Conservation (phyloP, 2,113 vertebrate genomes). For the Cryptomyrus ogoouensis region DNA sequence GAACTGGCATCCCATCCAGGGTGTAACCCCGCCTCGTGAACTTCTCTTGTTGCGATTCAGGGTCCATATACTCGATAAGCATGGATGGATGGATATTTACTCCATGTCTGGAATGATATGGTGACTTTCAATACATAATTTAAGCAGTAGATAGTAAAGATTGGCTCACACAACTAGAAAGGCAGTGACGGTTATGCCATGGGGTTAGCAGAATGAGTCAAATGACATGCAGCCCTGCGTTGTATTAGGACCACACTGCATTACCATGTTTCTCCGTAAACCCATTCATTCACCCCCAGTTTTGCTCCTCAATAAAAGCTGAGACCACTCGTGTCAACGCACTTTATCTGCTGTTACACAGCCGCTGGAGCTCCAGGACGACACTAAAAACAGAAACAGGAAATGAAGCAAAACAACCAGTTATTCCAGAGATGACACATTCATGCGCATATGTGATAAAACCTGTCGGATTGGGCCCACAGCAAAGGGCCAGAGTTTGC, state of each 20-base stretch:
- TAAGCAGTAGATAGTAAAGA: neutral
- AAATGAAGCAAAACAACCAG: neutral
- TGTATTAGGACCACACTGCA: neutral
- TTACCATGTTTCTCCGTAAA: neutral
- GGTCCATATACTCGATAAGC: neutral
- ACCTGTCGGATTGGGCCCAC: neutral
- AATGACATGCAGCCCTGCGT: neutral
- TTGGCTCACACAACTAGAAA: neutral
- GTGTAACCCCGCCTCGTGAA: neutral
- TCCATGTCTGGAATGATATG: neutral
- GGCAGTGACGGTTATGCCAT: neutral
- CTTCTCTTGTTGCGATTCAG: neutral
- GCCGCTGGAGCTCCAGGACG: neutral
- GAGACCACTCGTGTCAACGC: neutral
- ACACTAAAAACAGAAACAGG: neutral
- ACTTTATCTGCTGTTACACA: neutral
- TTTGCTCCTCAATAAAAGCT: neutral
- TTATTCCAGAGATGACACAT: neutral
- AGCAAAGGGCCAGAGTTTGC: neutral
- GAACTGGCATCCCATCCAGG: neutral
- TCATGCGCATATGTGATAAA: neutral
- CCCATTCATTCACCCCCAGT: neutral
- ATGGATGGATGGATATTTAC: neutral
- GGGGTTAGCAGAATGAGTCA: neutral
- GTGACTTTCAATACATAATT: neutral